Percentiles rank a stretch among this genome's conserved stretches.
phyloP scores from a whole-genome alignment of 2,113 vertebrate species.

The Ammospiza caudacuta region DNA sequence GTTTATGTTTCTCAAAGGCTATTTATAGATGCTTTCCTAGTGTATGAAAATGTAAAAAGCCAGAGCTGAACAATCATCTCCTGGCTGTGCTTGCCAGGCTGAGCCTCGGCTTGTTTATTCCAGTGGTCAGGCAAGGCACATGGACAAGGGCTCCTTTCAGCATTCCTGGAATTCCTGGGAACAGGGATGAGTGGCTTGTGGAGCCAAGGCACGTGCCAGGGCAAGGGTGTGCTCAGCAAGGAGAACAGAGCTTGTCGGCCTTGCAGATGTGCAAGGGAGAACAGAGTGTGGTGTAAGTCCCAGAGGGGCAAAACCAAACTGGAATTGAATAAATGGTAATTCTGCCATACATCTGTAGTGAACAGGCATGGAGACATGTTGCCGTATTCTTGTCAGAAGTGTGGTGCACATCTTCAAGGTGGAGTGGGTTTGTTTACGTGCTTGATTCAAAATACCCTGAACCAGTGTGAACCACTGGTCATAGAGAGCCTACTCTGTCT shows the following conservation, averaged over 20 bases:
- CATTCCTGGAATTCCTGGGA: neutral
- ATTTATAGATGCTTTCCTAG: slow-evolving; percentile 60
- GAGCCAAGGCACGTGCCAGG: neutral
- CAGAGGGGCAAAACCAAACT: neutral
- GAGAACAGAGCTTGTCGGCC: neutral
- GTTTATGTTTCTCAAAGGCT: slow-evolving; percentile 56
- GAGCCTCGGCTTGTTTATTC: neutral
- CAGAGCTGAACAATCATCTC: slow-evolving; percentile 29
- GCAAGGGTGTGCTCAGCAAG: neutral
- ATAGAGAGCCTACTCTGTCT: neutral
- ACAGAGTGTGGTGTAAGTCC: fast-evolving
- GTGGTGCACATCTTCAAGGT: fast-evolving
- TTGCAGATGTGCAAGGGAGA: neutral
- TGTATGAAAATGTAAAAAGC: slow-evolving; percentile 24
- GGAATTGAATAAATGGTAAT: fast-evolving
- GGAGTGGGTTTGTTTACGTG: neutral
- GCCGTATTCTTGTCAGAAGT: neutral
- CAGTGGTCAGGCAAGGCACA: neutral
- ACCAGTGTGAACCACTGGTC: neutral
- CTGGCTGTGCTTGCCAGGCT: neutral
- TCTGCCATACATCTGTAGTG: neutral
- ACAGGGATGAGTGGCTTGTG: neutral
- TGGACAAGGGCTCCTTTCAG: neutral
- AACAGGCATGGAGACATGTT: neutral
- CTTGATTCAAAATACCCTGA: neutral